Evolutionary conservation across 2,797 vertebrate genomes (phyloP).

Genomic region (Vespertilio murinus): DNA sequence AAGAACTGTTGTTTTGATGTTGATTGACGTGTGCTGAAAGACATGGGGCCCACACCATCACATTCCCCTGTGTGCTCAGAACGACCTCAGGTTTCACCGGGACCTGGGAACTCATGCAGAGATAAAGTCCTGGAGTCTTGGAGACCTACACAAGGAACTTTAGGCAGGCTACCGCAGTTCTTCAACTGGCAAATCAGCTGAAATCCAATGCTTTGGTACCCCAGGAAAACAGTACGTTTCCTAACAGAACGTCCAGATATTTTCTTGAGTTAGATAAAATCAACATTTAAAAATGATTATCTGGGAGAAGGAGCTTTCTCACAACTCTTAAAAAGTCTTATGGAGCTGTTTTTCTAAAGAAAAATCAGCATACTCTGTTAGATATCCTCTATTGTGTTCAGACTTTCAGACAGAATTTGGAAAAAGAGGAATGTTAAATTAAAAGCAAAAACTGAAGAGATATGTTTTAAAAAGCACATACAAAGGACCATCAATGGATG

Average conservation of each 20-base stretch:
- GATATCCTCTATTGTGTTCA: not conserved
- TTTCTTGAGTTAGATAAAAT: slow-evolving; percentile 39
- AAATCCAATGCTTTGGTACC: slow-evolving; percentile 16
- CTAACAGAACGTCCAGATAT: slow-evolving; percentile 27
- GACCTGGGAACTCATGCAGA: not conserved
- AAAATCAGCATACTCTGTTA: not conserved
- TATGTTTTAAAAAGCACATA: not conserved
- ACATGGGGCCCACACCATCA: not conserved
- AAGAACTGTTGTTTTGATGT: slow-evolving; percentile 42
- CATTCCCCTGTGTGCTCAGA: not conserved
- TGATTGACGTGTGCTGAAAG: slow-evolving; percentile 32
- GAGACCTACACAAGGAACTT: not conserved
- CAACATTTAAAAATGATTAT: not conserved
- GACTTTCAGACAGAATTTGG: not conserved
- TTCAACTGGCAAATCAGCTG: slow-evolving; percentile 15
- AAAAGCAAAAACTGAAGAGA: not conserved
- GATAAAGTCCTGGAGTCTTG: not conserved
- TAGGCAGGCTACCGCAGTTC: not conserved
- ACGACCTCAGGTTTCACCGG: not conserved
- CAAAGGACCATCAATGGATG: not conserved
- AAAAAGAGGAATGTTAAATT: not conserved
- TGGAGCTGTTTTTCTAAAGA: not conserved
- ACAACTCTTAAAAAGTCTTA: not conserved
- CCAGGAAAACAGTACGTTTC: slow-evolving; percentile 36
- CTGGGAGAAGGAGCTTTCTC: not conserved